These are phyloP conservation scores for Pontoporia blainvillei DNA, from an alignment of 2,113 vertebrate genomes.

Conservation along the genomic window DNA sequence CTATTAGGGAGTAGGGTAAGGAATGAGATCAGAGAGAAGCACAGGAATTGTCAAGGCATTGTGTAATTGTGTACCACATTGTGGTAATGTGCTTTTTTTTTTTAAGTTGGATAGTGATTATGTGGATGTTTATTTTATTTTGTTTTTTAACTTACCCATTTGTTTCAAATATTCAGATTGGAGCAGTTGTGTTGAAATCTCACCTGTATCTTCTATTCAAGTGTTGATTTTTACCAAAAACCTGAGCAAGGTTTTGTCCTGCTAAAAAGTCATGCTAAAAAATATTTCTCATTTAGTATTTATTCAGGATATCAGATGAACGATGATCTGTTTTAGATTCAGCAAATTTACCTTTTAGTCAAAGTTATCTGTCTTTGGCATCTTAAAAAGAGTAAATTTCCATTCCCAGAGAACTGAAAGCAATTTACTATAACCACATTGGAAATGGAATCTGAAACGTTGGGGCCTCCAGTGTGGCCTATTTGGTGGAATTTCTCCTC, in stretches of 20 bases:
- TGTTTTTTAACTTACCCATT: not conserved
- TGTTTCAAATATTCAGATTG: not conserved
- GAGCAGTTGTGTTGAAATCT: not conserved
- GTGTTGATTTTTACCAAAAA: not conserved
- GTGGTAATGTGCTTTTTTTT: not conserved
- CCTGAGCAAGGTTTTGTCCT: not conserved
- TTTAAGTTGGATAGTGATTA: not conserved
- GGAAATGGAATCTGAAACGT: not conserved
- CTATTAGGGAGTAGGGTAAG: not conserved
- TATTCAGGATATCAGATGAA: not conserved
- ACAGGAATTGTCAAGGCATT: not conserved
- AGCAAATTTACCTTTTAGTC: not conserved
- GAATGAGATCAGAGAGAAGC: not conserved
- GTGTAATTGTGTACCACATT: not conserved
- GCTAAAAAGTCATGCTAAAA: not conserved
- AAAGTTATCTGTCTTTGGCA: not conserved
- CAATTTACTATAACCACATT: not conserved
- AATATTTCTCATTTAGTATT: conserved; percentile 1
- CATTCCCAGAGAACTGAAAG: not conserved
- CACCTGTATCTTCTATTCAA: not conserved
- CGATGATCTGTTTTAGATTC: not conserved
- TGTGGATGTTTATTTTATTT: not conserved
- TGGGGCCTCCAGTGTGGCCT: not conserved
- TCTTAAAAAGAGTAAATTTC: not conserved
- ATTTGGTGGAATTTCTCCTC: not conserved